Evolutionary conservation across 2,113 vertebrate genomes (phyloP).

Genomic region (Callithrix jacchus): DNA sequence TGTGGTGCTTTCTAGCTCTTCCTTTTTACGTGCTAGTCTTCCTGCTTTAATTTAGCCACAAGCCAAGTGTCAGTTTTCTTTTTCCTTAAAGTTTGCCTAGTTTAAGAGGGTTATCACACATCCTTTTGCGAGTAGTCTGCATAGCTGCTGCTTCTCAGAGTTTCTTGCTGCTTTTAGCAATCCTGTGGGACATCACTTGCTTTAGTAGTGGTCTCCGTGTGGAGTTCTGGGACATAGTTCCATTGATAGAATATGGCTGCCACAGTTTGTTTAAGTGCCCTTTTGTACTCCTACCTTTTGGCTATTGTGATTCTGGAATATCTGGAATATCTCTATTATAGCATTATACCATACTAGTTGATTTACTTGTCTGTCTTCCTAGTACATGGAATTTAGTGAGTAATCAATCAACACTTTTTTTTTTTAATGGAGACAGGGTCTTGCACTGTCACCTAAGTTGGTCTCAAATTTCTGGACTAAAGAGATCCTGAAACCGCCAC

Average conservation of each 20-base stretch:
- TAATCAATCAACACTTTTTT: not conserved
- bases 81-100: not conserved
- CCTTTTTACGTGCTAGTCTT: not conserved
- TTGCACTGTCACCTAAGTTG: too few species aligned
- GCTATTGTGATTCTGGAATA: too few species aligned
- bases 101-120: not conserved
- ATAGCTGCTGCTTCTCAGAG: not conserved
- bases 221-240: too few species aligned
- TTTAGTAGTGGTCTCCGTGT: too few species aligned
- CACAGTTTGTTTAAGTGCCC: not conserved
- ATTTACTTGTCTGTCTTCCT: slow-evolving; percentile 39
- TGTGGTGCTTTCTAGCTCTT: slow-evolving; percentile 7
- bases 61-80: not conserved
- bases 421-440: too few species aligned
- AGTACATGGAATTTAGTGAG: slow-evolving; percentile 39
- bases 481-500: too few species aligned
- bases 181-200: too few species aligned
- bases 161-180: too few species aligned
- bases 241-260: too few species aligned
- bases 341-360: not conserved
- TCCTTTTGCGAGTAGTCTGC: not conserved
- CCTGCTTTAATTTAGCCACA: not conserved
- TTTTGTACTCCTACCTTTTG: not conserved
- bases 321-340: not conserved
- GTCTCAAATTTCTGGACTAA: too few species aligned